Evolutionary conservation across 2,113 vertebrate species (phyloP), one percentile per base, ranked within the genome.

Genomic region (Paradisaea rubra): DNA sequence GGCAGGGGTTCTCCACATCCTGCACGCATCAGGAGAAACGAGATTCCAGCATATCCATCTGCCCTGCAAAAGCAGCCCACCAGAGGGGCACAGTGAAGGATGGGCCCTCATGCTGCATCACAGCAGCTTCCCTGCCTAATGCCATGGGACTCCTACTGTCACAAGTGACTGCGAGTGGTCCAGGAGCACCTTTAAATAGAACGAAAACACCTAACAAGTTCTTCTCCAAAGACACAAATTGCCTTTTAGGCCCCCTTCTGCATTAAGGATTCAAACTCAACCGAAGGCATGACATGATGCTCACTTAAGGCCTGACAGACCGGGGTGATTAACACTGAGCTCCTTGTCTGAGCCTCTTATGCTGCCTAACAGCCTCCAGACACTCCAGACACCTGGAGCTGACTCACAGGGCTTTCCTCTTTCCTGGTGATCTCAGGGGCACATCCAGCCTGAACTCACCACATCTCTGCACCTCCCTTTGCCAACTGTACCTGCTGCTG

Each of bases 381-480:
- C 57, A 10, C 41, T 44, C 3, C 16, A 8, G 45, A 49, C 56
- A 89, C 84, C 89, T 57, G 63, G 53, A 70, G 31, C 42, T 93
- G 73, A 84, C 79, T 91, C 89, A 94, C 78, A 94, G 83, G 70
- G 79, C 9, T 56, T 77, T 85, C 42, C 37, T 73, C 50, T 33
- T 45, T 80, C 44, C 85, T 71, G 47, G 27, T 95, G 92, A 93
- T 56, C 61, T 92, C 87, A 82, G 33, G 7, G 93, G 89, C 0
- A 3, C 64, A 86, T 44, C 31, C 37, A 18, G 77, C 50, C 71
- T 19, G 1, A 83, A 53, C 60, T 87, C 91, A 80, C 86, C 12
- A 8, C 71, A 7, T 64, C 53, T 86, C 45, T 91, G 37, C 86
- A 81, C 94, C 95, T 94, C 95, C 85, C 92, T 94, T 72, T 49